Conservation (phyloP, 2,888 invertebrate species). For the Matsumyia berberina region DNA sequence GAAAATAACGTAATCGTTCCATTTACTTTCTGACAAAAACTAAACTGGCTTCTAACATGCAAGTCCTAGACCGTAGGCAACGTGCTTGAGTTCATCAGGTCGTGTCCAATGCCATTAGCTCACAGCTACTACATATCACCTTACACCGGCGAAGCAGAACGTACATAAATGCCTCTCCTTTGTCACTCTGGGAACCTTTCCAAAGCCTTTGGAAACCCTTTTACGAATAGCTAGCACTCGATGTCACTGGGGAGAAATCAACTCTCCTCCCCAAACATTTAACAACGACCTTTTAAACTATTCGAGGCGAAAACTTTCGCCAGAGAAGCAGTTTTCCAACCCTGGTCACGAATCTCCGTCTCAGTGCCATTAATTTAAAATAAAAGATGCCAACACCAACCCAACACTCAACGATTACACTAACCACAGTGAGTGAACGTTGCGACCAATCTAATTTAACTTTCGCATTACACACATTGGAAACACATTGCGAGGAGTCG, state of each 20-base stretch:
- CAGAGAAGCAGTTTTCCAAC: slow-evolving; percentile 53
- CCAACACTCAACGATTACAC: slow-evolving; percentile 19
- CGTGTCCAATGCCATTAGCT: too few relatives aligned
- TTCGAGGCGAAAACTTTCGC: slow-evolving; percentile 38
- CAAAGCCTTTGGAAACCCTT: slow-evolving; percentile 44
- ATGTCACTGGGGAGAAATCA: slow-evolving; percentile 36
- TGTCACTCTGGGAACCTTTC: slow-evolving; percentile 49
- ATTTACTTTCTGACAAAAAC: too few relatives aligned
- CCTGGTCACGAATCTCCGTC: slow-evolving; percentile 70
- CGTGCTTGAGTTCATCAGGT: too few relatives aligned
- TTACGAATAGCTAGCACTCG: slow-evolving; percentile 31
- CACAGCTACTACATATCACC: too few relatives aligned
- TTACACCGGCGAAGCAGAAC: too few relatives aligned
- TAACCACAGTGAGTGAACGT: slow-evolving; percentile 55
- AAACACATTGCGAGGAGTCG: slow-evolving; percentile 42
- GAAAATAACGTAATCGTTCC: too few relatives aligned
- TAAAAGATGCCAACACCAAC: slow-evolving; percentile 62
- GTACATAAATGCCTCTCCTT: too few relatives aligned
- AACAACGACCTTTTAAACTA: slow-evolving; percentile 50
- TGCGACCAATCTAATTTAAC: slow-evolving; percentile 73
- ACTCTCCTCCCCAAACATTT: slow-evolving; percentile 6
- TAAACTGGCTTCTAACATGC: too few relatives aligned
- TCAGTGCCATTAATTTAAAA: slow-evolving; percentile 70
- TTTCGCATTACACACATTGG: slow-evolving; percentile 56
- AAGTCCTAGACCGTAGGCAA: too few relatives aligned